Evolutionary conservation across 1,140 invertebrate species (phyloP), one percentile per base, ranked within the genome.

Genomic region (Mizuhopecten yessoensis): DNA sequence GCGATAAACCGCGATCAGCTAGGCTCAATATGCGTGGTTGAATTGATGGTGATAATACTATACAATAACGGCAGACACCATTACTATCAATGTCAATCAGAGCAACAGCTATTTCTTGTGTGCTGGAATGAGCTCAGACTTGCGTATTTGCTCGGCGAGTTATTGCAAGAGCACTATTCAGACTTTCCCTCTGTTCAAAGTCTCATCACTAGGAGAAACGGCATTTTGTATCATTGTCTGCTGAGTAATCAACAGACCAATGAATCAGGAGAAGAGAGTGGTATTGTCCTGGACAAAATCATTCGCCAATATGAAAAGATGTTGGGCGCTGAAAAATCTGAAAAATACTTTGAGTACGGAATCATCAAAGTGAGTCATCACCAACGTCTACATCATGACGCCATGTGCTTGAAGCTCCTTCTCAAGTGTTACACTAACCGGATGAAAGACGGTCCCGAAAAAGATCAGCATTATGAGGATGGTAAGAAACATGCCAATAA

Each of bases 401-500:
- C 57, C n/a, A 75, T 29, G 57, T 75, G 57, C 29, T 75, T 75
- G n/a, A 75, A 75, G n/a, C 57, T 75, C 29, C 57, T 75, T 29
- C n/a, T 75, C 0, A 75, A 75, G n/a, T 75, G 57, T 75, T 75
- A n/a, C 11, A 75, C 23, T n/a, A 75, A 9, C 1, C 5, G 57
- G n/a, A 75, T n/a, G n/a, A n/a, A 23, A 75, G 5, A 29, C 57
- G 57, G 0, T 29, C 3, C 1, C 5, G 29, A n/a, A 29, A 29
- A 75, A n/a, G 57, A 29, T 5, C 2, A 29, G 2, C n/a, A 75
- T n/a, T 29, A 29, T 17, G 5, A 75, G 11, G n/a, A 75, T 29
- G 57, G 57, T 17, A 1, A 75, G 23, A 29, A 29, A 75, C 11
- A 75, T 13, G 57, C 57, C 0, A 29, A 29, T 17, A 75, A 75